Conservation (phyloP, 2,888 invertebrate species). For the Chromoteleia sp. region DNA sequence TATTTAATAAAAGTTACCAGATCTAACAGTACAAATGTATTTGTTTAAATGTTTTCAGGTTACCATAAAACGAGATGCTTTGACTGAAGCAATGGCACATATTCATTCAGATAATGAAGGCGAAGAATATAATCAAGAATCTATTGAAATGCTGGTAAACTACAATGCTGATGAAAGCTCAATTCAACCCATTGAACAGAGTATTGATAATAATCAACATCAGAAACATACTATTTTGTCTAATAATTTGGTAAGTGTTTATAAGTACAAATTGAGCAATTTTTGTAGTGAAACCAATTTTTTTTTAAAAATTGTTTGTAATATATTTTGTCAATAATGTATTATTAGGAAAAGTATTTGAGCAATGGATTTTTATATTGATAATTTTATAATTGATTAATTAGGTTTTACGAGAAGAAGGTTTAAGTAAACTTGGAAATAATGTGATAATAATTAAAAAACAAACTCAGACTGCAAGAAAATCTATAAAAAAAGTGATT, state of each 20-base stretch:
- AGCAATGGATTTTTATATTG: conserved; percentile 1
- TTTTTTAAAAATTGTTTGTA: no score
- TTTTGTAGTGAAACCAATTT: neutral
- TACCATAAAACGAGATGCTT: conserved; percentile 20
- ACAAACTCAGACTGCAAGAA: conserved; percentile 46
- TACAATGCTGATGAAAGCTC: conserved; percentile 6
- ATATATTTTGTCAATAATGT: no score
- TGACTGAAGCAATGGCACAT: conserved; percentile 46
- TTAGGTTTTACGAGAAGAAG: conserved; percentile 10
- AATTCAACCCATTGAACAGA: neutral
- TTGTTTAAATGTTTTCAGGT: neutral
- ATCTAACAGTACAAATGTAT: no score
- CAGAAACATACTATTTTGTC: neutral
- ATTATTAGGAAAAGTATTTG: no score
- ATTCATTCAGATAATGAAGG: conserved; percentile 32
- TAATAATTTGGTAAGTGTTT: conserved; percentile 1
- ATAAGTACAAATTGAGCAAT: neutral
- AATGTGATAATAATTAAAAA: conserved; percentile 41
- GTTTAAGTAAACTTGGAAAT: conserved; percentile 3
- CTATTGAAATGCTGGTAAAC: neutral
- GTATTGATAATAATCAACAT: neutral
- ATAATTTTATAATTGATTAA: neutral
- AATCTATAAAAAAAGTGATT: conserved; percentile 72
- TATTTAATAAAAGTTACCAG: no score
- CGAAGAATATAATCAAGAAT: conserved; percentile 4